These are phyloP conservation scores for Eristalis intricaria DNA, from an alignment of 2,888 invertebrate species.

Conservation along the genomic window DNA sequence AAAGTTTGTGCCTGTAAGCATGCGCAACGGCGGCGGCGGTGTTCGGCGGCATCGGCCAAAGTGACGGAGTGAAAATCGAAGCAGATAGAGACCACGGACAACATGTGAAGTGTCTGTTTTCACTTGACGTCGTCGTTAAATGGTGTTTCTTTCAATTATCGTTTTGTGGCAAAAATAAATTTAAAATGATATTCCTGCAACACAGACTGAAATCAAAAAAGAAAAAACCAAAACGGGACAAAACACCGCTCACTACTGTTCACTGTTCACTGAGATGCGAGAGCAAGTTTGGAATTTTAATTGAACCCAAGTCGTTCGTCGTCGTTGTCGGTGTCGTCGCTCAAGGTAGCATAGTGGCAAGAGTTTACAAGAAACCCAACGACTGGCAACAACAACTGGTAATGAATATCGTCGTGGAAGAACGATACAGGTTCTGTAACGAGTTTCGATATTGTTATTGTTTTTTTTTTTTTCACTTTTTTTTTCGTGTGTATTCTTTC, in stretches of 20 bases:
- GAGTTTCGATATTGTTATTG: constrained; percentile 53
- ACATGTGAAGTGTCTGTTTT: constrained; percentile 66
- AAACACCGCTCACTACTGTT: not conserved
- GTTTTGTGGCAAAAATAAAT: constrained; percentile 48
- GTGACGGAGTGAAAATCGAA: constrained; percentile 53
- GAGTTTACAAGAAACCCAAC: constrained; percentile 19
- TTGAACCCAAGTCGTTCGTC: constrained; percentile 40
- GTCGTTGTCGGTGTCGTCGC: not conserved
- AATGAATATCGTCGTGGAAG: constrained; percentile 53
- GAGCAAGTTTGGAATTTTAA: constrained; percentile 62
- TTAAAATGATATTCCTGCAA: constrained; percentile 14
- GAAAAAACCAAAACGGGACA: constrained; percentile 27
- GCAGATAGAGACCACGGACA: constrained; percentile 14
- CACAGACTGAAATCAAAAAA: not conserved
- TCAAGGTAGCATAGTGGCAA: not conserved
- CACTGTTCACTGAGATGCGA: not conserved
- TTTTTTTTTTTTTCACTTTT: not conserved
- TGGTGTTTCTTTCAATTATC: constrained; percentile 65
- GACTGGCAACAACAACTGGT: constrained; percentile 41
- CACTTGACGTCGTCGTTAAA: constrained; percentile 60
- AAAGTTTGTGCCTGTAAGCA: constrained; percentile 32
- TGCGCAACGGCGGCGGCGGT: not conserved
- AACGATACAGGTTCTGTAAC: constrained; percentile 52
- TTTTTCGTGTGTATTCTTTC: no score
- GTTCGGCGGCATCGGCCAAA: constrained; percentile 19